These are phyloP conservation scores for Spondyliosoma cantharus DNA, from an alignment of 2,797 vertebrate genomes.

Conservation along the genomic window DNA sequence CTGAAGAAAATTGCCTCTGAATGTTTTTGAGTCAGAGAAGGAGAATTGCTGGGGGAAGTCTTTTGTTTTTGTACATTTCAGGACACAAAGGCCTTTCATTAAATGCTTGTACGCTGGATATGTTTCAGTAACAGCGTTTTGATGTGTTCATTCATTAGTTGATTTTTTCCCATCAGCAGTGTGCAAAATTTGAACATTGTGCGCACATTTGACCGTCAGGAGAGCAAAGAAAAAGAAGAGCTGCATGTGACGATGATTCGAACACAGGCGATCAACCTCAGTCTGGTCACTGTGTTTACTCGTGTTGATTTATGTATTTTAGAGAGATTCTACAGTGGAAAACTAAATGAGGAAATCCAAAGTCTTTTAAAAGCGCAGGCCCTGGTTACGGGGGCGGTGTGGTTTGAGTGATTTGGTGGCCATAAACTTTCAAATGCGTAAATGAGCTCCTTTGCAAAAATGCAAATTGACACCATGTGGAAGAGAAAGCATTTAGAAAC, in stretches of 20 bases:
- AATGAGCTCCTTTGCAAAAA: constrained; percentile 84
- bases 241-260: neutral
- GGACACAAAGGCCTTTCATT: constrained; percentile 12
- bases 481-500: constrained; percentile 83
- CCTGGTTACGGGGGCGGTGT: constrained; percentile 65
- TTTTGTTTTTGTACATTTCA: constrained; percentile 51
- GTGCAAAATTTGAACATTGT: neutral
- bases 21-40: constrained; percentile 70
- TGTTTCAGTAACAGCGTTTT: neutral
- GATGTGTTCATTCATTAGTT: neutral
- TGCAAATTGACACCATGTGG: constrained; percentile 86
- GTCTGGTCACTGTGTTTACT: constrained; percentile 1
- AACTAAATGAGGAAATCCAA: constrained; percentile 66
- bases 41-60: constrained; percentile 56
- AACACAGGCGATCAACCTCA: neutral
- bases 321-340: constrained; percentile 56
- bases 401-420: constrained; percentile 80
- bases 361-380: constrained; percentile 65
- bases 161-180: neutral
- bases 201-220: neutral
- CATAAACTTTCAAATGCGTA: constrained; percentile 81
- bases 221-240: neutral
- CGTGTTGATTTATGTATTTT: constrained; percentile 42
- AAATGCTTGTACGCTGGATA: neutral
- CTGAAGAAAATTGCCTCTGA: constrained; percentile 63